Evolutionary conservation across 2,888 invertebrate species (phyloP).

Genomic region (Dioctria rufipes): DNA sequence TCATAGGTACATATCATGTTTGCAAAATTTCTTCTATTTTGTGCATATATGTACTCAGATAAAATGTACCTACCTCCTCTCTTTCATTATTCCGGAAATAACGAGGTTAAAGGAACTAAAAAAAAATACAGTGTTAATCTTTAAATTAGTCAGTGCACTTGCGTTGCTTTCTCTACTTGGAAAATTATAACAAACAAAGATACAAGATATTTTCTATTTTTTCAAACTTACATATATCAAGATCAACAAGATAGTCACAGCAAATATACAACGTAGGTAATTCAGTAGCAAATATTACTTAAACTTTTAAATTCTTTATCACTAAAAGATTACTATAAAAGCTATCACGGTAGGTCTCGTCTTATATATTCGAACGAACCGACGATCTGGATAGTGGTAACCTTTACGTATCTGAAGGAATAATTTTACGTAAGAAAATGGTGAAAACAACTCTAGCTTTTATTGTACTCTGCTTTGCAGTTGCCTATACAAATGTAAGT

Average conservation of each 20-base stretch:
- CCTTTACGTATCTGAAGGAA: neutral
- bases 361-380: conserved; percentile 25
- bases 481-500: conserved; percentile 30
- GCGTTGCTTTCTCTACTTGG: neutral
- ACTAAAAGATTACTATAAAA: conserved; percentile 8
- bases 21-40: no score
- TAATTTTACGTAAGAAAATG: conserved; percentile 28
- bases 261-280: neutral
- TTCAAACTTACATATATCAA: neutral
- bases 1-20: no score
- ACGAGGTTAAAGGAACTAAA: no score
- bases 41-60: no score
- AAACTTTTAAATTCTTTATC: conserved; percentile 23
- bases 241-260: neutral
- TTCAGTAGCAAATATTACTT: conserved; percentile 2
- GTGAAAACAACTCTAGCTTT: conserved; percentile 2
- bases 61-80: no score
- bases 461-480: conserved; percentile 6
- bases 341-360: neutral
- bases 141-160: no score
- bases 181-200: neutral
- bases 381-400: neutral
- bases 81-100: no score
- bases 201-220: neutral
- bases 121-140: no score